Conservation (phyloP, 2,797 vertebrate species). For the Meriones psammophilus region DNA sequence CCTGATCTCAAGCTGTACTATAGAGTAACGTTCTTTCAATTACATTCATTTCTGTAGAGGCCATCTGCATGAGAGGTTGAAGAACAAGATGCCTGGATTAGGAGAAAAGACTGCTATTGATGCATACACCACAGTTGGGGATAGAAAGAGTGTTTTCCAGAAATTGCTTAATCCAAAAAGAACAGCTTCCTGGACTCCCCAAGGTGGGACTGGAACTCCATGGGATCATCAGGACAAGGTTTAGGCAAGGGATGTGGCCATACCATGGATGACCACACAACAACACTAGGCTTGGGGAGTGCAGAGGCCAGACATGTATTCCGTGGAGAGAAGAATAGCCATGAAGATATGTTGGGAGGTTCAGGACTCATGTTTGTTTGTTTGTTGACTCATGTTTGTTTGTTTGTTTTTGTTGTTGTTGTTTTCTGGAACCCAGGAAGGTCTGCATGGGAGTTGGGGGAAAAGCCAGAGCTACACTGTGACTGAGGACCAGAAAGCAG, state of each 20-base stretch:
- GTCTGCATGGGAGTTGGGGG: rapidly evolving
- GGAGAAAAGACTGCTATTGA: rapidly evolving
- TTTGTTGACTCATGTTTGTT: no score
- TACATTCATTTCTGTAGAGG: neutral
- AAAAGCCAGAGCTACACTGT: rapidly evolving
- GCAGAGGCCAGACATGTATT: rapidly evolving
- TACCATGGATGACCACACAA: neutral
- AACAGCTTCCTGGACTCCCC: rapidly evolving
- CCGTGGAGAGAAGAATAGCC: rapidly evolving
- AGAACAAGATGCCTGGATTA: rapidly evolving
- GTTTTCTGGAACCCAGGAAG: neutral
- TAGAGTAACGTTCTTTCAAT: neutral
- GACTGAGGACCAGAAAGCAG: no score
- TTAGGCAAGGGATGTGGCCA: rapidly evolving
- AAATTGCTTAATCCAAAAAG: neutral
- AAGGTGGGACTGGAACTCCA: rapidly evolving
- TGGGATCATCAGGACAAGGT: rapidly evolving
- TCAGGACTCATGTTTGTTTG: no score
- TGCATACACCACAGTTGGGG: rapidly evolving
- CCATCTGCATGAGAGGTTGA: rapidly evolving
- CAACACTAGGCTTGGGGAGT: no score
- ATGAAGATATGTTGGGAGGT: rapidly evolving
- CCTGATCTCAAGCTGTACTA: no score
- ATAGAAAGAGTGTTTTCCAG: rapidly evolving
- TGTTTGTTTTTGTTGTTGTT: no score